Evolutionary conservation across 2,797 vertebrate genomes (phyloP).

Genomic region (Parotocinclus haroldoi): DNA sequence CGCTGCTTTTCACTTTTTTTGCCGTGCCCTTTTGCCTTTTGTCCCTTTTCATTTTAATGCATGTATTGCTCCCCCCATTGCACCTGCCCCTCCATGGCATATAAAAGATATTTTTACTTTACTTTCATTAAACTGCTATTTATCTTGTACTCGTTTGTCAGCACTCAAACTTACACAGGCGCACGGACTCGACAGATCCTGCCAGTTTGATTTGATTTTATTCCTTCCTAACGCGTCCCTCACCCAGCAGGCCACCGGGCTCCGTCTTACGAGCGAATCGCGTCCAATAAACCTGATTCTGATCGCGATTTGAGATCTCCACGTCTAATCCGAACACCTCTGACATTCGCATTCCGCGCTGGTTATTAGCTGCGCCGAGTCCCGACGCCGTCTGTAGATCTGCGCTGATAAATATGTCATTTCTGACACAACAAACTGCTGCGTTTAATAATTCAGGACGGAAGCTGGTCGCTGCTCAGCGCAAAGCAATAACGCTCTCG

Average conservation of each 20-base stretch:
- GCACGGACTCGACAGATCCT: too few relatives aligned
- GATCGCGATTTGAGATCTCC: not conserved
- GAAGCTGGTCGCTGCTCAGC: constrained; percentile 60
- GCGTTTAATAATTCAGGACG: constrained; percentile 72
- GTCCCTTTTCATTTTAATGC: too few relatives aligned
- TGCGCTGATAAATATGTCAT: constrained; percentile 51
- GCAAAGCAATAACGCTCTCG: constrained; percentile 68
- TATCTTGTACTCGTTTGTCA: too few relatives aligned
- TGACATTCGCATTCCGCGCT: not conserved
- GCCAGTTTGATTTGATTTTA: too few relatives aligned
- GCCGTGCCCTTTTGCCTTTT: too few relatives aligned
- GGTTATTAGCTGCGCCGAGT: not conserved
- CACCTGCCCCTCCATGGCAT: too few relatives aligned
- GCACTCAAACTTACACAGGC: too few relatives aligned
- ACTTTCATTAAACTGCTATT: too few relatives aligned
- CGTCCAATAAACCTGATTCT: not conserved
- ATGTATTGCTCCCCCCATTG: too few relatives aligned
- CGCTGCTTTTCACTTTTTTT: too few relatives aligned
- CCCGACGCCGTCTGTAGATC: constrained; percentile 17
- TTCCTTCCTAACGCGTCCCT: too few relatives aligned
- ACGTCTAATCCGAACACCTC: not conserved
- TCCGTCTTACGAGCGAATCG: not conserved
- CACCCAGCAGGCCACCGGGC: not conserved
- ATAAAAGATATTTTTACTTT: too few relatives aligned
- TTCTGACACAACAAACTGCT: constrained; percentile 69